Base-by-base conservation (phyloP, 1,140 invertebrate genomes). In the Oppia nitens region DNA sequence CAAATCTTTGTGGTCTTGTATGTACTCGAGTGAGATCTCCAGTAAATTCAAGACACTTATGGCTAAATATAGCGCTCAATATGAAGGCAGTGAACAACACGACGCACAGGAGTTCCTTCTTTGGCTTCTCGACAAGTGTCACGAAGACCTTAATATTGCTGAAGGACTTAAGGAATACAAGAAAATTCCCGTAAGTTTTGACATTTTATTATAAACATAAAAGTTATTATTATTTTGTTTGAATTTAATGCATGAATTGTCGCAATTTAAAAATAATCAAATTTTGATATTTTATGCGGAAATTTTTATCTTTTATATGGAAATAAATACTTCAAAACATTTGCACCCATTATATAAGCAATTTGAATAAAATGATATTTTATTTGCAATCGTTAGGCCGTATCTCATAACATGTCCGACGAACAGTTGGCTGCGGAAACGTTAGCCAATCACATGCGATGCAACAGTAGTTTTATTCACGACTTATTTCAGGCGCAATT, bases 91-190 rank as follows among this genome's bases (percentile, higher is more conserved):
- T 65, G 81, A 87, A 64, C 89, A 94, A 69, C 89, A 95, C 74
- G 94, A 98, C 77, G 91, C 93, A 21, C 89, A 97, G 71, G 94
- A 98, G 72, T 97, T 96, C 73, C 75, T 97, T 20, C 79, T 96
- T 61, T 98, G 93, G 91, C 73, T 98, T 27, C 73, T 97, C 56
- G 92, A 97, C 74, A 91, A 92, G 75, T 86, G 97, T 52, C 93
- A 98, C 74, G 94, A 98, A 74, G 93, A 98, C 72, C 75, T 97
- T 24, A 94, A 93, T 72, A 87, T 83, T 53, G 87, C 87, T 32
- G n/a, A n/a, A n/a, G 84, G 85, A 21, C 90, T 90, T 67, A 86
- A 85, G 69, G 90, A 89, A 71, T 92, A 90, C 71, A 91, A 89
- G 75, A 62, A 53, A 24, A 24, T 27, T 47, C 23, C 49, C 47